Evolutionary conservation across 1,140 invertebrate species (phyloP), one percentile per base, ranked within the genome.

Genomic region (Drosophila elegans): DNA sequence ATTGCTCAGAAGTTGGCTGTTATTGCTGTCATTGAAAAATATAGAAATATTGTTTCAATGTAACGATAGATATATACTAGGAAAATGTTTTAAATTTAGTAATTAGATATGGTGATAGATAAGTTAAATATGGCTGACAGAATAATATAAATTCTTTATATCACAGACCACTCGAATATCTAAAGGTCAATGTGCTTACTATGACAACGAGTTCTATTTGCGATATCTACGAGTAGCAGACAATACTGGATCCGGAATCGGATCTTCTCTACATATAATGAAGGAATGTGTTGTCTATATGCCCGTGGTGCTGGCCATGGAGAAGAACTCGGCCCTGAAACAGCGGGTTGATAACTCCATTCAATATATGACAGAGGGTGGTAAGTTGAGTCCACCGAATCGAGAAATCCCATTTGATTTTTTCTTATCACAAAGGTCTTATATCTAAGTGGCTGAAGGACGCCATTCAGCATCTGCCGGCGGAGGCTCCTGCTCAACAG

Each of bases 281-380:
- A 92, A 93, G 34, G 95, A 96, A 63, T 97, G 96, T 92, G 94
- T 96, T 2, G 95, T 97, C 21, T 94, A 96, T 64, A 96, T 97
- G 94, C 96, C 96, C 0, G 94, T 97, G 45, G 96, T 96, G 3
- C 93, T 97, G 61, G 96, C 96, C 3, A 93, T 97, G 78, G 95
- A 96, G 80, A 97, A 96, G 81, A 97, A 97, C 92, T 97, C 96
- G 1, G 95, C 96, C 4, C 90, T 97, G 1, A 97, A 96, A 79
- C 93, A 94, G 1, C 92, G 94, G 55, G 94, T 96, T 21, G 95
- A 97, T 91, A 93, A 93, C 73, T 94, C 95, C 62, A 92, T 97
- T 29, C 92, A 94, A 69, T 93, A 94, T 62, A 93, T 97, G 21
- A 93, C 95, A 0, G 96, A 97, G 93, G 95, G 95, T 0, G 96